Evolutionary conservation across 2,888 invertebrate genomes (phyloP).

Genomic region (Nomada fabriciana): DNA sequence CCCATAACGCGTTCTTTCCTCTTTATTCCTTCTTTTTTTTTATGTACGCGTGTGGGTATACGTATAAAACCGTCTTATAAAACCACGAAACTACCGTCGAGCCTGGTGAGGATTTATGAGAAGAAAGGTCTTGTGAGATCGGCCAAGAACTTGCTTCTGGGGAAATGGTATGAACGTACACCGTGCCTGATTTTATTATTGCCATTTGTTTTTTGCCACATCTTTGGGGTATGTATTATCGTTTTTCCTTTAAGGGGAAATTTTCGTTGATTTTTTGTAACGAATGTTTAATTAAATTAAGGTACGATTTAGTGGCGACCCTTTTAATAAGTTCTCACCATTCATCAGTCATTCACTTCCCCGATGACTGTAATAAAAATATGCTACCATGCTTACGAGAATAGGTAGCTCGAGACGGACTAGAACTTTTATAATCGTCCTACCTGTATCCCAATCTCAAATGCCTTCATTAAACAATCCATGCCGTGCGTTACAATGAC

Average conservation of each 20-base stretch:
- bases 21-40: slow-evolving; percentile 14
- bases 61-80: slow-evolving; percentile 51
- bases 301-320: no score
- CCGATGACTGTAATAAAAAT: neutral
- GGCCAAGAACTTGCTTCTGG: slow-evolving; percentile 16
- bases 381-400: neutral
- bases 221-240: no score
- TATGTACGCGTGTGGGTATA: neutral
- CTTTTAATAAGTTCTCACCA: neutral
- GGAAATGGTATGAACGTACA: slow-evolving; percentile 3
- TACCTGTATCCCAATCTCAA: no score
- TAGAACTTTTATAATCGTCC: neutral
- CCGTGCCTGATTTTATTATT: slow-evolving; percentile 3
- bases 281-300: no score
- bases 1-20: slow-evolving; percentile 71
- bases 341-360: neutral
- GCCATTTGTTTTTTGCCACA: neutral
- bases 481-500: neutral
- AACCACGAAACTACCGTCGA: slow-evolving; percentile 65
- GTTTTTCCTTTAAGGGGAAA: no score
- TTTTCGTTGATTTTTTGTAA: no score
- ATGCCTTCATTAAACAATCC: neutral
- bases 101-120: slow-evolving; percentile 60
- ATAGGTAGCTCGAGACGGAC: neutral
- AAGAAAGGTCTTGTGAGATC: slow-evolving; percentile 25